These are phyloP conservation scores for Chloroclystis v-ata DNA, from an alignment of 2,888 invertebrate genomes.

Conservation along the genomic window DNA sequence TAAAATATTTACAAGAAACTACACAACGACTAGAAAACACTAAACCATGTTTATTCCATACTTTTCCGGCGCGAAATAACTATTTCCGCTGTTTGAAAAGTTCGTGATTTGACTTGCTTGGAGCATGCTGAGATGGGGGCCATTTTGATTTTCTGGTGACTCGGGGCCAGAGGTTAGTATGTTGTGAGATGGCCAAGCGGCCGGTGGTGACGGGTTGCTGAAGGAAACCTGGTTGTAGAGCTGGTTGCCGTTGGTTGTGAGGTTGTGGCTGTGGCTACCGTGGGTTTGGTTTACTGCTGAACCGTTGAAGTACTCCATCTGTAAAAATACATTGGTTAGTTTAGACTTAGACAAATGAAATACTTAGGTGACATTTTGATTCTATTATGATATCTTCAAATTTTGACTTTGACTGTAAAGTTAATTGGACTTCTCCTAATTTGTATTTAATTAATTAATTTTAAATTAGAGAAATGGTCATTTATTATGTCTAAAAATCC, in stretches of 20 bases:
- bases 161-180: constrained; percentile 66
- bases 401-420: too few species aligned
- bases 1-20: constrained; percentile 39
- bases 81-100: constrained; percentile 72
- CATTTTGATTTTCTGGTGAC: constrained; percentile 69
- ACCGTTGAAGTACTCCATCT: constrained; percentile 77
- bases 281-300: constrained; percentile 68
- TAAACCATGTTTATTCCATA: constrained; percentile 77
- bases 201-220: constrained; percentile 69
- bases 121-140: constrained; percentile 69
- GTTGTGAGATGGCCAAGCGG: constrained; percentile 71
- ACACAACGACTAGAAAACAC: constrained; percentile 59
- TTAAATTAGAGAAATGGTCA: too few species aligned
- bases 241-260: constrained; percentile 67
- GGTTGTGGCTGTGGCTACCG: constrained; percentile 65
- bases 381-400: too few species aligned
- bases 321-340: constrained; percentile 27
- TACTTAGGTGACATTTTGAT: too few species aligned
- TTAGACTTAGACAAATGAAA: not conserved
- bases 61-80: constrained; percentile 74
- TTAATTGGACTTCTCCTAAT: too few species aligned
- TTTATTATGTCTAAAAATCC: too few species aligned
- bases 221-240: constrained; percentile 74
- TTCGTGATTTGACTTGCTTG: constrained; percentile 74
- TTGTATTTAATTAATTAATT: too few species aligned